Base-by-base conservation (phyloP, 2,797 vertebrate genomes). In the Thamnophis elegans region DNA sequence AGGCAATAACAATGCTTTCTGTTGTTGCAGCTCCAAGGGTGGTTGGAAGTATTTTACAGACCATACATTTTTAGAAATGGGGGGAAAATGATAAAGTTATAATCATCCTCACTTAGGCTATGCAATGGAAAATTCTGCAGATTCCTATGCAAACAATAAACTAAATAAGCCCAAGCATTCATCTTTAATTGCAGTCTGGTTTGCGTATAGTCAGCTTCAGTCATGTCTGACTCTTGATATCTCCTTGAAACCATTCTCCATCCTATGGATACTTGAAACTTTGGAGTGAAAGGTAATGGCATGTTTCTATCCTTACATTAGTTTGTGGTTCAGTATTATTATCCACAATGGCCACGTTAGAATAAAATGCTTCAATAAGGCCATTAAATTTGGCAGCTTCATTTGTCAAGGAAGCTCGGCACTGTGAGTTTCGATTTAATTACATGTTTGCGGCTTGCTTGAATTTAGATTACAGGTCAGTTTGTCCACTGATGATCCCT, bases 61-160 rank as follows among this genome's bases (percentile, higher is more conserved):
- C 53, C 0, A 54, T 82, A 0, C 42, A 12, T 89, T 0, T 25
- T 28, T 62, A 0, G 55, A 47, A 28, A 22, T 91, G n/a, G 10
- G 2, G 4, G 14, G 56, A 1, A 2, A 9, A 6, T 55, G 59
- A 5, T 42, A 53, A 59, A 59, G 85, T 90, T 54, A 32, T 7
- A 13, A 2, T 26, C 91, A 5, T 54, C n/a, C 6, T 53, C 20
- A 10, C 62, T 18, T 9, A 42, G 9, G 62, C 26, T 82, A 47
- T 47, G 36, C 20, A 47, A 10, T 82, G 36, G 73, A 47, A 5
- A 47, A 11, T 25, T 25, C 36, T 47, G 36, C 36, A 2, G 18
- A 42, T 25, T 25, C 36, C 47, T 22, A 82, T 25, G 36, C 36
- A 25, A 22, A 42, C 36, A 42, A 36, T 78, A 78, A 42, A 78